A percentile compares a stretch with the other conserved stretches of the same genome.
Evolutionary conservation across 1,140 invertebrate genomes (phyloP).

Genomic region (Drosophila persimilis): DNA sequence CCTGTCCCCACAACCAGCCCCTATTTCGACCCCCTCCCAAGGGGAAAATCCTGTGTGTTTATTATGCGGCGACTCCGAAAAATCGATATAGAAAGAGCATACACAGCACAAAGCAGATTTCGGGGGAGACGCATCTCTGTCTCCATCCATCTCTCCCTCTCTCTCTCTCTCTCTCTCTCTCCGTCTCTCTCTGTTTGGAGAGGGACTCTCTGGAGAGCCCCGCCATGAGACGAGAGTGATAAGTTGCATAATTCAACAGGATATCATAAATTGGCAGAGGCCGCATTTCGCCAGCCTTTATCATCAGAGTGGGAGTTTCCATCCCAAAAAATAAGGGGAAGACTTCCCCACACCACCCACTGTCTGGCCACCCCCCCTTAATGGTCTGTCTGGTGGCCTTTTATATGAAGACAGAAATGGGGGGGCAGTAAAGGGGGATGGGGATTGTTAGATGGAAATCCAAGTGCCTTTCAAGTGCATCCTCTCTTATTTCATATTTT

Average conservation of each 20-base stretch:
- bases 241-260: slow-evolving; percentile 78
- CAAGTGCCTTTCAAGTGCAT: slow-evolving; percentile 36
- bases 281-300: slow-evolving; percentile 20
- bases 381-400: slow-evolving; percentile 3
- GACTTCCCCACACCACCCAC: not conserved
- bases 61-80: slow-evolving; percentile 36
- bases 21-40: slow-evolving; percentile 1
- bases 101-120: slow-evolving; percentile 36
- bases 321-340: slow-evolving; percentile 7
- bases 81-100: slow-evolving; percentile 60
- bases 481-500: slow-evolving; percentile 12
- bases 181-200: too few relatives aligned
- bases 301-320: slow-evolving; percentile 5
- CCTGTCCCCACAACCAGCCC: too few relatives aligned
- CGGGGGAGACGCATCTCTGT: too few relatives aligned
- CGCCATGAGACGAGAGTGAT: slow-evolving; percentile 54
- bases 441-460: slow-evolving; percentile 18
- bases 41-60: slow-evolving; percentile 15
- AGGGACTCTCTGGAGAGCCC: slow-evolving; percentile 3
- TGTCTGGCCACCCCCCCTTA: not conserved
- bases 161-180: too few relatives aligned
- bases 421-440: too few relatives aligned
- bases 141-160: too few relatives aligned
- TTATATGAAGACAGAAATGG: slow-evolving; percentile 1
- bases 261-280: slow-evolving; percentile 66